A percentile compares a stretch with the other conserved stretches of the same genome.
phyloP scores from a whole-genome alignment of 2,797 vertebrate species.

The Paramormyrops hopkinsi region DNA sequence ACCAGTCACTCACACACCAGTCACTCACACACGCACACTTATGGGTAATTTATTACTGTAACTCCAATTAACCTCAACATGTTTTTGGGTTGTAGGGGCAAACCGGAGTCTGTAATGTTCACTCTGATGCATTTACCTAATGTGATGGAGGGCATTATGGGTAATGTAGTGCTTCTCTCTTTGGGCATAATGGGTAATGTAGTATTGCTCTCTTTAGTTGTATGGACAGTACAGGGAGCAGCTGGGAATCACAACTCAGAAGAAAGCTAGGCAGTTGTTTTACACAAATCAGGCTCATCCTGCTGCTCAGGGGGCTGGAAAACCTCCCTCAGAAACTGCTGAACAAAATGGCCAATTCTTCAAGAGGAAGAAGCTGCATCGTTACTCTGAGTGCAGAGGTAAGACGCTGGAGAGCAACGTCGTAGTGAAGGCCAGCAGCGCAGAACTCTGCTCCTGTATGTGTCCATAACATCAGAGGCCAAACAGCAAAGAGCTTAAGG shows the following conservation, averaged over 20 bases:
- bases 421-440: not conserved
- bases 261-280: constrained; percentile 68
- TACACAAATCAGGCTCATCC: constrained; percentile 41
- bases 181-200: not conserved
- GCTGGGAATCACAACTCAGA: constrained; percentile 60
- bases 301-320: constrained; percentile 26
- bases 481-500: not conserved
- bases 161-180: not conserved
- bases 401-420: constrained; percentile 23
- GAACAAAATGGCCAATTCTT: constrained; percentile 21
- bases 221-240: constrained; percentile 81
- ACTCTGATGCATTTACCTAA: not conserved
- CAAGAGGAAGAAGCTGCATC: constrained; percentile 60
- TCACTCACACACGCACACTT: not conserved
- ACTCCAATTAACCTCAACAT: not conserved
- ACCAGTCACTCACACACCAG: not conserved
- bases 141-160: not conserved
- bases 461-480: not conserved
- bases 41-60: not conserved
- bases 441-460: not conserved
- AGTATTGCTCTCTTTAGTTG: constrained; percentile 57
- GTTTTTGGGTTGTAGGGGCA: not conserved
- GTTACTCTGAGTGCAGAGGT: constrained; percentile 84
- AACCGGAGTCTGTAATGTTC: not conserved
- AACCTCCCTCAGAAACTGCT: constrained; percentile 12